A percentile compares a stretch with the other conserved stretches of the same genome.
Conservation (phyloP, 2,888 invertebrate genomes). For the Meganola albula region DNA sequence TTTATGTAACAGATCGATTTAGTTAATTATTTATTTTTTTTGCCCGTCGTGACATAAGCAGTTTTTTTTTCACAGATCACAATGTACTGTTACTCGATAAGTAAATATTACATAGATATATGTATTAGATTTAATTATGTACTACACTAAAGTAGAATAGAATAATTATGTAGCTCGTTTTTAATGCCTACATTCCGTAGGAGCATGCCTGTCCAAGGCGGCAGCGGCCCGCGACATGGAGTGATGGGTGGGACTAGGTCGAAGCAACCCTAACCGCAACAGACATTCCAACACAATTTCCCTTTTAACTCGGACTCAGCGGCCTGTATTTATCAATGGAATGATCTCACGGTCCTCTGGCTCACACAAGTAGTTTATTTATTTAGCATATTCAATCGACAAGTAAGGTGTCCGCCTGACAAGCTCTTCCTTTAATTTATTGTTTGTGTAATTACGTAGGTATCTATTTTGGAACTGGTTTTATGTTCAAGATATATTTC, state of each 20-base stretch:
- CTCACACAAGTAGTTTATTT: conserved; percentile 47
- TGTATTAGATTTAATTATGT: too few relatives aligned
- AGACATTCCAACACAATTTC: conserved; percentile 67
- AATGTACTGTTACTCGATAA: too few relatives aligned
- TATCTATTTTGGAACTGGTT: conserved; percentile 19
- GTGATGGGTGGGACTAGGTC: conserved; percentile 17
- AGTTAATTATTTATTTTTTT: too few relatives aligned
- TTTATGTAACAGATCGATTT: too few relatives aligned
- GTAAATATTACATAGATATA: too few relatives aligned
- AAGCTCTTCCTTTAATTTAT: conserved; percentile 15
- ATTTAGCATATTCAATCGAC: conserved; percentile 36
- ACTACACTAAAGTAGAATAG: too few relatives aligned
- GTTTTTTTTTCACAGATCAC: too few relatives aligned
- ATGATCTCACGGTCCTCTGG: conserved; percentile 53
- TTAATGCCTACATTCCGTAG: conserved; percentile 19
- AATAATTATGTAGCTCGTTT: conserved; percentile 14
- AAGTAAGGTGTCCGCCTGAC: conserved; percentile 23
- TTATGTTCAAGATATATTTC: too few relatives aligned
- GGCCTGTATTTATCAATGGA: conserved; percentile 53
- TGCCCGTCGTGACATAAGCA: too few relatives aligned
- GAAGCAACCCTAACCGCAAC: conserved; percentile 42
- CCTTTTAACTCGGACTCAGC: conserved; percentile 62
- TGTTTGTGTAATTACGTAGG: conserved; percentile 8
- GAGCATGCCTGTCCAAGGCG: conserved; percentile 14
- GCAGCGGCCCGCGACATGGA: conserved; percentile 8